Conservation (phyloP, 2,888 invertebrate species). For the Dynastes maya region DNA sequence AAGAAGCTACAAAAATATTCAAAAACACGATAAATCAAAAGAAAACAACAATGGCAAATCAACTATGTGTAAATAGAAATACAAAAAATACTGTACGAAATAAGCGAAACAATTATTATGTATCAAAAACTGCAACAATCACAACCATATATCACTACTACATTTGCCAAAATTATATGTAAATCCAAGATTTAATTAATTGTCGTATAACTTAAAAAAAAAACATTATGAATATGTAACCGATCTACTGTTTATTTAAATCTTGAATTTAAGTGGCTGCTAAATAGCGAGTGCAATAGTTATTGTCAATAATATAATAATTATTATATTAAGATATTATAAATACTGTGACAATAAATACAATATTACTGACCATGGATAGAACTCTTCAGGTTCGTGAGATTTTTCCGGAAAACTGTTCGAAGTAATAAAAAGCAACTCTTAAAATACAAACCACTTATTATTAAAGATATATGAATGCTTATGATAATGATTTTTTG, state of each 20-base stretch:
- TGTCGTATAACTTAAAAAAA: background rate
- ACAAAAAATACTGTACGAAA: conserved; percentile 47
- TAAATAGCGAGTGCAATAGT: conserved; percentile 47
- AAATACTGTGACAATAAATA: conserved; percentile 46
- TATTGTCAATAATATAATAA: conserved; percentile 37
- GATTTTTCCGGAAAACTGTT: conserved; percentile 85
- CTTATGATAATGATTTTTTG: conserved; percentile 40
- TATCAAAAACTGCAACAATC: conserved; percentile 43
- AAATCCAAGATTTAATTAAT: conserved; percentile 41
- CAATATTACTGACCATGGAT: conserved; percentile 84
- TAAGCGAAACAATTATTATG: conserved; percentile 49
- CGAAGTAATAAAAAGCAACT: conserved; percentile 69
- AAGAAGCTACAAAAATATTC: conserved; percentile 21
- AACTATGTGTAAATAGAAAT: conserved; percentile 36
- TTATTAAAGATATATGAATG: conserved; percentile 40
- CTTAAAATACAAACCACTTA: conserved; percentile 50
- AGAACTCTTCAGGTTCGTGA: conserved; percentile 83
- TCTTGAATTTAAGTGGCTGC: conserved; percentile 39
- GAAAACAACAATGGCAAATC: conserved; percentile 38
- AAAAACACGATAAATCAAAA: conserved; percentile 10
- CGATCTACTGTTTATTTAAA: background rate
- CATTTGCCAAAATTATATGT: conserved; percentile 39
- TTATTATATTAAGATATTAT: conserved; percentile 44
- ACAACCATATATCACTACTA: conserved; percentile 47
- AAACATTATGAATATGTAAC: background rate